These are phyloP conservation scores for Aphodius granarius DNA, from an alignment of 2,888 invertebrate genomes.

Conservation along the genomic window DNA sequence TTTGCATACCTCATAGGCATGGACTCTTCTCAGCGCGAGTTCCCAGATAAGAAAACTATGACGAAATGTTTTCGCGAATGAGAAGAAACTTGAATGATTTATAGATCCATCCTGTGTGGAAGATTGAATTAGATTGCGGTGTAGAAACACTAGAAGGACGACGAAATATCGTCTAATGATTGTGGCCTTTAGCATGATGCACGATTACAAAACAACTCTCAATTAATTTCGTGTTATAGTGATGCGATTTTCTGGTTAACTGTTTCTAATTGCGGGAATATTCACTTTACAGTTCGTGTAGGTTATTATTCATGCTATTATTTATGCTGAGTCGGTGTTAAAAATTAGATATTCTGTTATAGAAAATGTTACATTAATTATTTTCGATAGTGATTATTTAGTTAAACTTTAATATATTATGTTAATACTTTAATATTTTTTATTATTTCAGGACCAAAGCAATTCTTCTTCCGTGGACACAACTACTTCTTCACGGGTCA, in stretches of 20 bases:
- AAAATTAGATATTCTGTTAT: background rate
- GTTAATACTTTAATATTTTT: background rate
- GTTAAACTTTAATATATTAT: background rate
- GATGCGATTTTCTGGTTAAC: background rate
- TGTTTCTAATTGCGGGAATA: background rate
- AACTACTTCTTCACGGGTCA: constrained; percentile 88
- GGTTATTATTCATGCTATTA: background rate
- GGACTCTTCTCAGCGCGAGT: background rate
- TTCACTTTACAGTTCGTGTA: background rate
- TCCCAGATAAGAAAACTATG: background rate
- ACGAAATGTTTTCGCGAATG: background rate
- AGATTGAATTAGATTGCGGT: background rate
- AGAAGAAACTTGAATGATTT: background rate
- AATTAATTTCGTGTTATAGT: background rate
- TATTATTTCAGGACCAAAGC: constrained; percentile 77
- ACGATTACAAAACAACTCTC: background rate
- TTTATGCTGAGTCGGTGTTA: background rate
- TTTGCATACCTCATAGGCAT: background rate
- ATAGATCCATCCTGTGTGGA: background rate
- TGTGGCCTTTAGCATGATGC: background rate
- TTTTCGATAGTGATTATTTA: too few species aligned
- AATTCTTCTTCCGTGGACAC: constrained; percentile 84
- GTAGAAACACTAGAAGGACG: background rate
- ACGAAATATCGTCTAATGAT: background rate
- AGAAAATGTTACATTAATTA: background rate